Conservation (phyloP, 2,113 vertebrate genomes). For the Mesoclemmys tuberculata region DNA sequence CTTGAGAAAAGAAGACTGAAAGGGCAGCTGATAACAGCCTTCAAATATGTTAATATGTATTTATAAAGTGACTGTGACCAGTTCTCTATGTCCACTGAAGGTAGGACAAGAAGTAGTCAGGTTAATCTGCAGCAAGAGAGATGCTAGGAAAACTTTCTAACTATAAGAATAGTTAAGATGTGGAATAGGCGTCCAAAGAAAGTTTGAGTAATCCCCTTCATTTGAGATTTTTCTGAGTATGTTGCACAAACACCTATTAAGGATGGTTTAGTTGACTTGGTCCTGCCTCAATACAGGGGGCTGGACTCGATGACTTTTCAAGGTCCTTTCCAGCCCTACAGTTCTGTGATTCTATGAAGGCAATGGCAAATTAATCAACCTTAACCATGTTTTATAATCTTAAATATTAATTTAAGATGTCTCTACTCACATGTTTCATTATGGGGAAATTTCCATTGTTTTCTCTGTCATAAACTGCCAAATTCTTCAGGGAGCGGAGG, state of each 20-base stretch:
- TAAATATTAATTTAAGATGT: neutral
- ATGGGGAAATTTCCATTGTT: neutral
- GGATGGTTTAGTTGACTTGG: neutral
- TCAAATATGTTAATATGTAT: neutral
- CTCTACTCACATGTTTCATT: neutral
- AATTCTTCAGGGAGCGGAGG: neutral
- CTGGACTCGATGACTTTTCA: neutral
- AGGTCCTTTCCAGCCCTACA: neutral
- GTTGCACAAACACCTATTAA: neutral
- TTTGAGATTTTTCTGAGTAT: neutral
- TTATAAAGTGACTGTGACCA: neutral
- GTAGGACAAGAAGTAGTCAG: neutral
- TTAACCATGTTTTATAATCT: neutral
- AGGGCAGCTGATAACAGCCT: neutral
- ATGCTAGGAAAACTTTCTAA: neutral
- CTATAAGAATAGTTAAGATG: neutral
- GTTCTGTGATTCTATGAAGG: neutral
- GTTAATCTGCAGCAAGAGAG: neutral
- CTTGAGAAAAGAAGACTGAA: neutral
- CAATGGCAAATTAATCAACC: neutral
- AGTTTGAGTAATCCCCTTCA: neutral
- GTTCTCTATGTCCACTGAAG: neutral
- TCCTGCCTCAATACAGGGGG: neutral
- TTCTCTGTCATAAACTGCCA: neutral
- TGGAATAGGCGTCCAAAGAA: neutral